Evolutionary conservation across 2,113 vertebrate genomes (phyloP), one percentile per base, ranked within the genome.

Genomic region (Eulemur rufifrons): DNA sequence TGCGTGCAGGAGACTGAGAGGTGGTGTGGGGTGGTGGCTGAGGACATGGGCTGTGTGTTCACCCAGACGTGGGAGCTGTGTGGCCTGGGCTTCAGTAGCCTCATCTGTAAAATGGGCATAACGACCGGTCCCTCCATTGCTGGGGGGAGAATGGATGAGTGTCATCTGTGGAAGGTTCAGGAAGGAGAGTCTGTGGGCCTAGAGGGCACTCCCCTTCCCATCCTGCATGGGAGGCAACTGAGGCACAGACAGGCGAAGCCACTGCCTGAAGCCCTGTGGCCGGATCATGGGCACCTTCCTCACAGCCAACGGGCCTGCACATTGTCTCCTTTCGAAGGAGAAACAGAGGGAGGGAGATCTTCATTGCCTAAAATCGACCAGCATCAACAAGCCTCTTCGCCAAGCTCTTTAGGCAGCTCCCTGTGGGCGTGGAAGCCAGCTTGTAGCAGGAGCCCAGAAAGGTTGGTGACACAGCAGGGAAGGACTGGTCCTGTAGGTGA

Each of bases 1-100:
- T 45, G 88, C 61, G 52, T 27, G 61, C 15, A 21, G 73, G 45
- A 42, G 32, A 37, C 9, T 1, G 37, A 83, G 68, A 45, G 39
- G 39, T 5, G 5, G 39, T 1, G 0, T 1, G 9, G n/a, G 15
- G 59, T 14, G 1, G 15, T 6, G 27, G 42, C 39, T 37, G 3
- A 29, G 68, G n/a, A 2, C 12, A 6, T 5, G 14, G 73, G 84
- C 64, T 52, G 92, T 32, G 88, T 80, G n/a, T 37, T 59, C 11
- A 11, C 50, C 14, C 83, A 61, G 39, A 23, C 34, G 17, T 1
- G 1, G 6, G 47, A 61, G 74, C 52, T 83, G 50, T 63, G 76
- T 63, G 77, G 9, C 73, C 21, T 18, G 61, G 61, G 29, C 42
- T 4, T 27, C 7, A 2, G 21, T 45, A 4, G 54, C 42, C 18